A percentile compares a stretch with the other conserved stretches of the same genome.
These are phyloP conservation scores for Oreonectes daqikongensis DNA, from an alignment of 2,797 vertebrate species.

Conservation along the genomic window DNA sequence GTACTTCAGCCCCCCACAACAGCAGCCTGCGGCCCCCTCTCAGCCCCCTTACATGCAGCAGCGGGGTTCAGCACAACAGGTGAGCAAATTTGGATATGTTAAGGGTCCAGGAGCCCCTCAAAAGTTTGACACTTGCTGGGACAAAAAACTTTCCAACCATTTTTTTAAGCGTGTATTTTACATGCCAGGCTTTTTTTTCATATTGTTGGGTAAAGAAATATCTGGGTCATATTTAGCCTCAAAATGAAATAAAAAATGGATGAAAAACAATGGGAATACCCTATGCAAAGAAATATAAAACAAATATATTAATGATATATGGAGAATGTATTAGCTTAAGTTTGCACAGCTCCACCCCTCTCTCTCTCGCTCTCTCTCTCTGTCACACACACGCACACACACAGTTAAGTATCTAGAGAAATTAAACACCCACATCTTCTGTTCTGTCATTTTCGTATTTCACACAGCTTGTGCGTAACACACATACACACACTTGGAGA, in stretches of 20 bases:
- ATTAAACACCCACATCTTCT: not conserved
- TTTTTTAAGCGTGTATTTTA: not conserved
- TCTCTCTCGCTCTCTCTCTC: not conserved
- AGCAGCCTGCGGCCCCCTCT: conserved; percentile 82
- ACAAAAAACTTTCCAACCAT: not conserved
- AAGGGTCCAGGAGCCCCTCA: too few relatives aligned
- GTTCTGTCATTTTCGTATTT: conserved; percentile 9
- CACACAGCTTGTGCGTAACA: conserved; percentile 13
- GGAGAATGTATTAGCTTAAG: not conserved
- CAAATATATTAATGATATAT: too few relatives aligned
- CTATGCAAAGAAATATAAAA: too few relatives aligned
- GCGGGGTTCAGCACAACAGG: conserved; percentile 86
- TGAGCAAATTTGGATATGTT: conserved; percentile 65
- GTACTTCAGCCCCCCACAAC: conserved; percentile 89
- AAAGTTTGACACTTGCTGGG: too few relatives aligned
- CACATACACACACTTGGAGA: conserved; percentile 15
- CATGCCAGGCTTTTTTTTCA: too few relatives aligned
- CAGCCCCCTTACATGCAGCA: conserved; percentile 88
- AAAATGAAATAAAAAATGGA: too few relatives aligned
- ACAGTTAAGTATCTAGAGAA: not conserved
- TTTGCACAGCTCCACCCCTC: not conserved
- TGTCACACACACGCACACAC: not conserved
- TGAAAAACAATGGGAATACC: too few relatives aligned
- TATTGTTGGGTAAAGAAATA: too few relatives aligned
- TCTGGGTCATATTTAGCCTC: too few relatives aligned